Evolutionary conservation across 2,888 invertebrate genomes (phyloP).

Genomic region (Ptilodon capucinus): DNA sequence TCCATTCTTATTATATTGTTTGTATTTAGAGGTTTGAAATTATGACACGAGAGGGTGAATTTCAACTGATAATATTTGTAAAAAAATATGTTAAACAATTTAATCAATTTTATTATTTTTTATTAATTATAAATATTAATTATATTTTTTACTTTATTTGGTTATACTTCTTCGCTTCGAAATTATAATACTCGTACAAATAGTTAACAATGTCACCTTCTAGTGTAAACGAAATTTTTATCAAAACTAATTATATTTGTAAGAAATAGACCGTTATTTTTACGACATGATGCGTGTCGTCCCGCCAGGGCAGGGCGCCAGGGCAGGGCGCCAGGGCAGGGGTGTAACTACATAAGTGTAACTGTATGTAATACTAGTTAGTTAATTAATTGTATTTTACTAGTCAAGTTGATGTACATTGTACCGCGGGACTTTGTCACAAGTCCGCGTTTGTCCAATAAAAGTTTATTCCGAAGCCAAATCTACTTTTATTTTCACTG

Average conservation of each 20-base stretch:
- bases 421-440: constrained; percentile 55
- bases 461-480: constrained; percentile 76
- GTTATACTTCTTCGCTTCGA: constrained; percentile 9
- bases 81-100: too few species aligned
- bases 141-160: constrained; percentile 4
- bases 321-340: too few species aligned
- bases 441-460: constrained; percentile 75
- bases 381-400: constrained; percentile 63
- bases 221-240: constrained; percentile 49
- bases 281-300: constrained; percentile 37
- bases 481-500: constrained; percentile 50
- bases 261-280: constrained; percentile 52
- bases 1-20: too few species aligned
- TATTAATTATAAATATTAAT: constrained; percentile 1
- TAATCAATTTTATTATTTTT: background rate
- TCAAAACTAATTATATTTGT: constrained; percentile 36
- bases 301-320: too few species aligned
- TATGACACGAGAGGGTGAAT: too few species aligned
- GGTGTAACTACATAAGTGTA: constrained; percentile 13
- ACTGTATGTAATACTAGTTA: constrained; percentile 43
- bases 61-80: background rate
- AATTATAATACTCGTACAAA: constrained; percentile 56
- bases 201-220: constrained; percentile 69
- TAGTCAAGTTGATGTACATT: constrained; percentile 74
- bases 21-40: too few species aligned